Base-by-base conservation (phyloP, 2,797 vertebrate genomes). In the Acanthurus tractus region DNA sequence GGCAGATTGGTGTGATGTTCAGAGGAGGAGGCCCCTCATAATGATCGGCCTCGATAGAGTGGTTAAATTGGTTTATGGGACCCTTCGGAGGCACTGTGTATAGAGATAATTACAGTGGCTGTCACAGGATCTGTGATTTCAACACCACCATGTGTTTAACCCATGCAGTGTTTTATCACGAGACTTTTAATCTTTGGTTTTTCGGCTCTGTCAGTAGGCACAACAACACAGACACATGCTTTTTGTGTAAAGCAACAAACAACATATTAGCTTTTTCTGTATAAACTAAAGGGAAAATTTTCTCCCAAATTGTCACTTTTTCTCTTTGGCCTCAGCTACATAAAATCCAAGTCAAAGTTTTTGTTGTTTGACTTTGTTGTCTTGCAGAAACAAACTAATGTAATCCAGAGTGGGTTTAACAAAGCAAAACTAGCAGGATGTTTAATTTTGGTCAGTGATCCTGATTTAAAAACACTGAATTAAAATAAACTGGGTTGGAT, bases 41-140 rank as follows among this genome's bases (percentile, higher is more conserved):
- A 85, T 82, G 76, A 83, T 90, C 71, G 86, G 84, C 68, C 82
- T 29, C 57, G 81, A 66, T 73, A 52, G 73, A 90, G 85, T 70
- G 85, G 75, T 85, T 92, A 90, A 93, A 91, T 83, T 91, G 93
- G 77, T 93, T 94, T 89, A 93, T 81, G 76, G 89, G 89, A 83
- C 91, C 87, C 86, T 66, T 48, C 90, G 89, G 91, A 92, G 63
- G 49, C 75, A 20, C 62, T 34, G 76, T 73, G 83, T 76, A 81
- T 76, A 70, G 48, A 67, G 45, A 49, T 81, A 70, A 91, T 90
- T 89, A 85, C 61, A 82, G 83, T 78, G 75, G 61, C 77, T 86
- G 85, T 87, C 84, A 88, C 71, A 76, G 82, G 78, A 84, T 84
- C 70, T 82, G 69, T 81, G 79, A 88, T 87, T 68, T 76, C 83